Base-by-base conservation (phyloP, 2,113 vertebrate genomes). In the Neolamprologus toae region DNA sequence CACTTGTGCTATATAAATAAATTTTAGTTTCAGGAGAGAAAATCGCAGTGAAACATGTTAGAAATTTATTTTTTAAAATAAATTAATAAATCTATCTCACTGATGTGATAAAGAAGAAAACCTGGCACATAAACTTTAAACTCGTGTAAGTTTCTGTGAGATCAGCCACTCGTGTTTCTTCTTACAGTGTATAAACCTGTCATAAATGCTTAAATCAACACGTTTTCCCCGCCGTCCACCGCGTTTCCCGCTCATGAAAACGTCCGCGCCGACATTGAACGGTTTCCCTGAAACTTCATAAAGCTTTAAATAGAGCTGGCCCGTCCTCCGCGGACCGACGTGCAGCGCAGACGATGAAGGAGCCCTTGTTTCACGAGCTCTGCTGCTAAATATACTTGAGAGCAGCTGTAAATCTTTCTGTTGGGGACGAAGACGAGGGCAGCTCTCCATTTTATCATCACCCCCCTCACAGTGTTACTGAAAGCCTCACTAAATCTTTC, bases 401-500 rank as follows among this genome's bases (percentile, higher is more conserved):
- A 51, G 78, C 82, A 6, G 86, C 83, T 11, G 81, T 88, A 85
- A 89, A 84, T 89, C 59, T 86, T 26, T 23, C 3, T 59, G 63
- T 12, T 28, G 28, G 68, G 57, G 45, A 53, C 5, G 31, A 73
- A 82, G 7, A 19, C 45, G 68, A 59, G 55, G 54, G n/a, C 85
- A n/a, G 16, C 19, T 51, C 73, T 49, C 66, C 68, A 47, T 80
- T 88, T 86, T 83, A 86, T 81, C 19, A 37, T 17, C 61, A 12
- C 26, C 66, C 45, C 35, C 82, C 40, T 5, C 49, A 9, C 53
- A 57, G 11, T 6, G 19, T 79, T 19, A 82, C 79, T 87, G 47
- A 86, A 28, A 87, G 86, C 86, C 49, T 87, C 80, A 82, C 63
- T 84, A 89, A 87, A 92, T 90, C 51, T 87, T 80, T 79, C 89